Percentiles rank a stretch among this genome's conserved stretches.
phyloP scores from a whole-genome alignment of 2,113 vertebrate genomes.

The Crypturellus undulatus region DNA sequence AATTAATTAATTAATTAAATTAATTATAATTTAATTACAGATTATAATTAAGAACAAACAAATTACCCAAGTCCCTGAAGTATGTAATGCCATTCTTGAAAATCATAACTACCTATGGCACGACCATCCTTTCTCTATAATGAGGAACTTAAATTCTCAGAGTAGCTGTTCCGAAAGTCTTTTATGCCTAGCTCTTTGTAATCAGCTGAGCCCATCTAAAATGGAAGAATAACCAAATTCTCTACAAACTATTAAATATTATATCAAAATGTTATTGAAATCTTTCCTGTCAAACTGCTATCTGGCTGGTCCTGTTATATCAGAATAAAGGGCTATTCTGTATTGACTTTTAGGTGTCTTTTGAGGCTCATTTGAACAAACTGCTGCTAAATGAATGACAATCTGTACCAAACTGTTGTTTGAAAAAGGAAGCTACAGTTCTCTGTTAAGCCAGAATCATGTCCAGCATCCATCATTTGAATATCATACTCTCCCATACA shows the following conservation, averaged over 20 bases:
- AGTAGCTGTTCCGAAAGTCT: neutral
- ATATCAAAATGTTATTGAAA: neutral
- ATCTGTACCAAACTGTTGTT: neutral
- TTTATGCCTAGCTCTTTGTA: neutral
- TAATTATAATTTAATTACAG: too few relatives aligned
- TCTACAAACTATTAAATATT: neutral
- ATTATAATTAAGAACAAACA: neutral
- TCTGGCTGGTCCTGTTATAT: neutral
- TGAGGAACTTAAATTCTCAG: neutral
- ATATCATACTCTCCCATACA: neutral
- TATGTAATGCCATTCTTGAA: neutral
- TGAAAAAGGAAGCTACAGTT: neutral
- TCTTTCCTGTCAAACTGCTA: neutral
- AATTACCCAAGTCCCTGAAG: neutral
- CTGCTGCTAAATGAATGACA: neutral
- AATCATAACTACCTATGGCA: neutral
- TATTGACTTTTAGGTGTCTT: neutral
- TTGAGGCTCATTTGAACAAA: neutral
- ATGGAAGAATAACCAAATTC: neutral
- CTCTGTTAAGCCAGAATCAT: neutral
- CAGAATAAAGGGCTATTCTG: neutral
- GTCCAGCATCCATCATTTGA: neutral
- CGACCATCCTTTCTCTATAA: neutral
- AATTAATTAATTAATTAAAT: too few relatives aligned
- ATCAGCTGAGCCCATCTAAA: neutral